phyloP scores from a whole-genome alignment of 1,140 invertebrate species.

The Ectropis grisescens region DNA sequence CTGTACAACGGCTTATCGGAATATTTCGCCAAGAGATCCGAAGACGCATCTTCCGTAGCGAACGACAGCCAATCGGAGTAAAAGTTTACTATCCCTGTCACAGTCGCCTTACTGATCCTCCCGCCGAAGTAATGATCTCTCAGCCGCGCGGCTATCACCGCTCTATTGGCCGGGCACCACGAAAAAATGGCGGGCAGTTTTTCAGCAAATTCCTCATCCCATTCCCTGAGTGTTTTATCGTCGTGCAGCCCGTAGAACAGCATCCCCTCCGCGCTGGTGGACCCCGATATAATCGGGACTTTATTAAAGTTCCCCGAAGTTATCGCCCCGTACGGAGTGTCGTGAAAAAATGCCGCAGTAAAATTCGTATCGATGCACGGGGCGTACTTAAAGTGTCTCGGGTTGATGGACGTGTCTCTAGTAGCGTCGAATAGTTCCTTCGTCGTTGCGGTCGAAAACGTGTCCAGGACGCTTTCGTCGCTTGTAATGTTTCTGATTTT shows the following conservation, averaged over 20 bases:
- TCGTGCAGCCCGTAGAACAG: slow-evolving; percentile 37
- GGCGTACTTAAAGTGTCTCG: slow-evolving; percentile 40
- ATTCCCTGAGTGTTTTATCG: slow-evolving; percentile 23
- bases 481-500: slow-evolving; percentile 25
- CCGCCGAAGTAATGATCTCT: slow-evolving; percentile 36
- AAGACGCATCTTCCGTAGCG: slow-evolving; percentile 30
- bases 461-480: slow-evolving; percentile 31
- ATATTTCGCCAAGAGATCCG: slow-evolving; percentile 24
- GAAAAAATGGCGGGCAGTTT: slow-evolving; percentile 41
- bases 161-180: slow-evolving; percentile 28
- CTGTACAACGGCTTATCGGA: slow-evolving; percentile 38
- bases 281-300: slow-evolving; percentile 44
- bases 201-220: slow-evolving; percentile 33
- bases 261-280: slow-evolving; percentile 35
- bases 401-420: slow-evolving; percentile 27
- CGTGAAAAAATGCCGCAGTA: slow-evolving; percentile 32
- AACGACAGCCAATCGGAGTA: slow-evolving; percentile 49
- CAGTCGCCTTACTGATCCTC: slow-evolving; percentile 18
- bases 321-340: slow-evolving; percentile 36
- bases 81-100: slow-evolving; percentile 22
- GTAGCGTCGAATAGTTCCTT: slow-evolving; percentile 20
- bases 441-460: slow-evolving; percentile 24
- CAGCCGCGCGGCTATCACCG: slow-evolving; percentile 21
- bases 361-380: slow-evolving; percentile 36
- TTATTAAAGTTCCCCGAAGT: slow-evolving; percentile 39